These are phyloP conservation scores for Mormoops blainvillei DNA, from an alignment of 2,113 vertebrate genomes.

Conservation along the genomic window DNA sequence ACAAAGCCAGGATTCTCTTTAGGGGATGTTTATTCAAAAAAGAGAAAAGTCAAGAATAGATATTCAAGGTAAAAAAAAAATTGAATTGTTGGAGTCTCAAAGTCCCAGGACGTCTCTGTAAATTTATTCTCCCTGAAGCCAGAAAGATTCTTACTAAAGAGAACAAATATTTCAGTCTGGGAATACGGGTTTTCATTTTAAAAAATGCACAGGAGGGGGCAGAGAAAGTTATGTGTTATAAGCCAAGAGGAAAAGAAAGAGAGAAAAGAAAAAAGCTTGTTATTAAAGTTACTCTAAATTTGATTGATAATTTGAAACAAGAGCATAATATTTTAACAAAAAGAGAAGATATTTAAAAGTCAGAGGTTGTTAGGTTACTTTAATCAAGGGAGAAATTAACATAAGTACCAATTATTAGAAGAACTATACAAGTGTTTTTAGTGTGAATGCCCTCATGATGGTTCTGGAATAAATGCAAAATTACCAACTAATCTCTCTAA, in stretches of 20 bases:
- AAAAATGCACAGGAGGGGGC: conserved; percentile 23
- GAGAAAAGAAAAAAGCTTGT: background rate
- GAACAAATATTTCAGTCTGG: conserved; percentile 61
- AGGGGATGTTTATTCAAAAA: conserved; percentile 70
- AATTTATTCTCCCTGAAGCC: conserved; percentile 62
- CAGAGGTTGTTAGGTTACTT: background rate
- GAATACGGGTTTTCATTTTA: conserved; percentile 53
- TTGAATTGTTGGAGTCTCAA: conserved; percentile 50
- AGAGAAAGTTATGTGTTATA: background rate
- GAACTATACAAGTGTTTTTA: background rate
- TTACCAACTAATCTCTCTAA: background rate
- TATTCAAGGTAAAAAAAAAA: conserved; percentile 60
- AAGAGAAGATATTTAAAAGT: background rate
- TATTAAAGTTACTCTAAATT: conserved; percentile 28
- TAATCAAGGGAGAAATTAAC: background rate
- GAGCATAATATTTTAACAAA: conserved; percentile 38
- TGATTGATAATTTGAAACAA: conserved; percentile 40
- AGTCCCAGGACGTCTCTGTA: conserved; percentile 66
- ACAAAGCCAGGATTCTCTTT: conserved; percentile 40
- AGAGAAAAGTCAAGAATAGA: conserved; percentile 67
- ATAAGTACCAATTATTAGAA: background rate
- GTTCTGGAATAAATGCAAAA: background rate
- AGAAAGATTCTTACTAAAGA: conserved; percentile 67
- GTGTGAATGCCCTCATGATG: background rate
- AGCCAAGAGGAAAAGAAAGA: background rate